Base-by-base conservation (phyloP, 2,888 invertebrate species). In the Apodemia mormo region DNA sequence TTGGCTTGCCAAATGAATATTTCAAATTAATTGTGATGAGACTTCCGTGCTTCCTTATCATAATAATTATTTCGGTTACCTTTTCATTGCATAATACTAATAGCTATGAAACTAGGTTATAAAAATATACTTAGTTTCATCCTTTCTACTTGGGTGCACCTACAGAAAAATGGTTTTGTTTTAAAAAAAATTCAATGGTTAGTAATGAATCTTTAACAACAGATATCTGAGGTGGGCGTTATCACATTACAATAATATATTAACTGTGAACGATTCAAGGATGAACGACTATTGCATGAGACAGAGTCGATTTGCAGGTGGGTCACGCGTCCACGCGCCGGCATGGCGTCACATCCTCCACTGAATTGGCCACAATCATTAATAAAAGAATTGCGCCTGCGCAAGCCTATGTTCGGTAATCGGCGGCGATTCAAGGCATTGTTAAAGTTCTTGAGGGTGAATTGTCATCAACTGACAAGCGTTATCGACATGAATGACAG, bases 321-420 rank as follows among this genome's bases (percentile, higher is more conserved):
- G 85, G 80, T 89, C 92, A 92, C 92, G 92, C 86, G 81, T 88
- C 77, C 77, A 76, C 84, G 84, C 85, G 81, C 82, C 85, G 81
- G 80, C 84, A 86, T 90, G 90, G 86, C 92, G 90, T 93, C 92
- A 93, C 90, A 92, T 93, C 92, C 92, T 92, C 85, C 74, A 81
- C 86, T 81, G 84, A 88, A 90, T 91, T 92, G 90, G 91, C 80
- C 83, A 87, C 83, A 79, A 82, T 86, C 90, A 92, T 92, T 92
- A 92, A 92, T 92, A 92, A 92, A 92, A 92, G 86, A 86, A 87
- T 85, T 85, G 90, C 86, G 90, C 86, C 81, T 81, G 83, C 82
- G 81, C 86, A 85, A 84, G 80, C 81, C 91, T 90, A 87, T 90
- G 88, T 91, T 89, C 87, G 91, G 90, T 82, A 82, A 82, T 83